phyloP scores from a whole-genome alignment of 2,797 vertebrate species.

The Phalloptychus januarius region DNA sequence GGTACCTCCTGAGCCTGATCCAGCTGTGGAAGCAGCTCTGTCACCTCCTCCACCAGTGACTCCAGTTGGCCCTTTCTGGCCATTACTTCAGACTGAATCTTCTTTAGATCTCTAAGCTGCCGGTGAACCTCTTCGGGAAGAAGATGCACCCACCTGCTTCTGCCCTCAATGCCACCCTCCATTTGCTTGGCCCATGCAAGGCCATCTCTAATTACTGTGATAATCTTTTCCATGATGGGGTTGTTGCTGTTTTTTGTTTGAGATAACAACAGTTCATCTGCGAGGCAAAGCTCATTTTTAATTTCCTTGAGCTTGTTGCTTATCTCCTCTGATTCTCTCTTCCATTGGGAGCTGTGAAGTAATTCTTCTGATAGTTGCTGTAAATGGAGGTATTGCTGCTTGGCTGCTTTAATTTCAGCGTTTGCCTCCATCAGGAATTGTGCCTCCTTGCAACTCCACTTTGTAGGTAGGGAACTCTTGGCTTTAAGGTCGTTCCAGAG shows the following conservation, averaged over 20 bases:
- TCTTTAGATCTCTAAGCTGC: conserved; percentile 86
- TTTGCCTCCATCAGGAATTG: conserved; percentile 72
- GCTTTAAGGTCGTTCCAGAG: conserved; percentile 51
- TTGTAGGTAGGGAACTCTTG: conserved; percentile 24
- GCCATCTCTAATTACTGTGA: conserved; percentile 81
- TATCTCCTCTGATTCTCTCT: conserved; percentile 78
- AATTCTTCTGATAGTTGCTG: conserved; percentile 77
- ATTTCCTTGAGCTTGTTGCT: conserved; percentile 77
- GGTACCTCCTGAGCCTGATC: conserved; percentile 67
- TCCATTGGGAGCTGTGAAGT: conserved; percentile 78
- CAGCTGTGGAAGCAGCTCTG: conserved; percentile 72
- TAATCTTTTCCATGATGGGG: conserved; percentile 77
- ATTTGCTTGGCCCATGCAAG: conserved; percentile 85
- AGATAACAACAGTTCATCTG: conserved; percentile 65
- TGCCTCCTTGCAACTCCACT: conserved; percentile 63
- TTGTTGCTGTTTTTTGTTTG: conserved; percentile 68
- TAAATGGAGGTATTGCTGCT: conserved; percentile 75
- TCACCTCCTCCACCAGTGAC: conserved; percentile 79
- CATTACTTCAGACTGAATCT: conserved; percentile 79
- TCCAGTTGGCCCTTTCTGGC: conserved; percentile 81
- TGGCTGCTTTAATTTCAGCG: conserved; percentile 81
- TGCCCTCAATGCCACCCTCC: conserved; percentile 74
- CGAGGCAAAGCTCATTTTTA: conserved; percentile 73
- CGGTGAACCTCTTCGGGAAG: conserved; percentile 85
- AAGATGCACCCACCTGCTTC: conserved; percentile 79